These are phyloP conservation scores for Rhineura floridana DNA, from an alignment of 2,113 vertebrate genomes.

Conservation along the genomic window DNA sequence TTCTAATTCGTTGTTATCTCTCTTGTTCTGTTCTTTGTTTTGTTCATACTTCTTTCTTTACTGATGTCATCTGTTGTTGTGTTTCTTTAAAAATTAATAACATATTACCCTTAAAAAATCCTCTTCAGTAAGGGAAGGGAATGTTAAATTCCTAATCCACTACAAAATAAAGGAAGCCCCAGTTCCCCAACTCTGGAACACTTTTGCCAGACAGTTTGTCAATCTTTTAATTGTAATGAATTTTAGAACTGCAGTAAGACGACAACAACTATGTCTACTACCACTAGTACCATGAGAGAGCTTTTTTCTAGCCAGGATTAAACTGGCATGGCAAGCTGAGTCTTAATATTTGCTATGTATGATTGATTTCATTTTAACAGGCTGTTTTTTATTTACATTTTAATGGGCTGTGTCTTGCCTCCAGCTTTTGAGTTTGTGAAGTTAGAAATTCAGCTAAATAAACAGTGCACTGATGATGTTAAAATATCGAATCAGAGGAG, in stretches of 20 bases:
- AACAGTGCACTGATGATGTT: neutral
- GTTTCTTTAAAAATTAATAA: too few species aligned
- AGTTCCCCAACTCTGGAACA: neutral
- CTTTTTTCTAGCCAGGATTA: neutral
- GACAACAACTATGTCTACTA: too few species aligned
- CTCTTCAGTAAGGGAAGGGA: neutral
- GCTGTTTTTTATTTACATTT: constrained; percentile 21
- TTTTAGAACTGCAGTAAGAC: too few species aligned
- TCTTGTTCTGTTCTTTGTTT: too few species aligned
- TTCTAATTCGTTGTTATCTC: too few species aligned
- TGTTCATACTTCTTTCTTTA: too few species aligned
- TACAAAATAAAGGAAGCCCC: neutral
- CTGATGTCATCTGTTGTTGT: too few species aligned
- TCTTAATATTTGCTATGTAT: constrained; percentile 20
- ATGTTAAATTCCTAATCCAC: neutral
- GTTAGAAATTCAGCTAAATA: constrained; percentile 4
- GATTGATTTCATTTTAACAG: constrained; percentile 12
- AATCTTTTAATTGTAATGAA: too few species aligned
- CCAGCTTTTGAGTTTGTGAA: neutral
- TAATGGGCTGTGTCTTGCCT: constrained; percentile 1
- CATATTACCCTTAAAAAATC: too few species aligned
- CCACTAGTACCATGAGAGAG: too few species aligned
- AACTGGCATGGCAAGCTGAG: neutral
- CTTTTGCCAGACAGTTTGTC: too few species aligned
- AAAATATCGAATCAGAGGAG: neutral